Evolutionary conservation across 1,140 invertebrate species (phyloP).

Genomic region (Microplitis mediator): DNA sequence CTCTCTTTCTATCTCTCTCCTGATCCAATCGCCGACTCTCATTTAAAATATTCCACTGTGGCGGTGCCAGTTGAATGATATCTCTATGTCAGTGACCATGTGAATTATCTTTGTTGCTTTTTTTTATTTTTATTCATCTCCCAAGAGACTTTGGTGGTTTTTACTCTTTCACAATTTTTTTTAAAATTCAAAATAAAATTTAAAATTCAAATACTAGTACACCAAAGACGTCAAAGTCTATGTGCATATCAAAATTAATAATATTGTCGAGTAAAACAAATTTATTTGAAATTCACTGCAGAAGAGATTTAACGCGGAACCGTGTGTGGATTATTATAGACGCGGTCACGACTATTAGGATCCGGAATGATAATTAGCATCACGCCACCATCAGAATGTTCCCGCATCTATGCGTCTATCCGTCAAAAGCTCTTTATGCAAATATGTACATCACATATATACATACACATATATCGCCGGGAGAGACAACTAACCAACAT

Average conservation of each 20-base stretch:
- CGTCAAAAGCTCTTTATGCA: conserved; percentile 30
- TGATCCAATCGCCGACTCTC: background rate
- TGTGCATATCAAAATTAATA: too few species aligned
- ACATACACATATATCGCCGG: background rate
- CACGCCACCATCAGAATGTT: conserved; percentile 35
- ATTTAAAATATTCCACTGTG: conserved; percentile 19
- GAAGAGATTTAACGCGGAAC: background rate
- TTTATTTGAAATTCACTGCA: background rate
- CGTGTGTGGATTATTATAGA: background rate
- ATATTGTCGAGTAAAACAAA: too few species aligned
- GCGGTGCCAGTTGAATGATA: conserved; percentile 7
- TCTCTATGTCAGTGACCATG: conserved; percentile 21
- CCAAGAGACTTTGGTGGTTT: background rate
- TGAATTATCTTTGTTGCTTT: conserved; percentile 17
- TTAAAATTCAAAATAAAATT: background rate
- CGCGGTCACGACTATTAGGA: conserved; percentile 24
- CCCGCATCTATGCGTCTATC: conserved; percentile 26
- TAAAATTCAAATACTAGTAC: background rate
- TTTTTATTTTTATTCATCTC: conserved; percentile 3
- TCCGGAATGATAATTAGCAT: conserved; percentile 42
- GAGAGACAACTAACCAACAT: conserved; percentile 4
- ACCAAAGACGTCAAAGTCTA: background rate
- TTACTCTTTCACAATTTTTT: background rate
- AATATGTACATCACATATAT: conserved; percentile 16
- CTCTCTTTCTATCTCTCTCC: background rate